Evolutionary conservation across 1,140 invertebrate genomes (phyloP).

Genomic region (Drosophila equinoxialis): DNA sequence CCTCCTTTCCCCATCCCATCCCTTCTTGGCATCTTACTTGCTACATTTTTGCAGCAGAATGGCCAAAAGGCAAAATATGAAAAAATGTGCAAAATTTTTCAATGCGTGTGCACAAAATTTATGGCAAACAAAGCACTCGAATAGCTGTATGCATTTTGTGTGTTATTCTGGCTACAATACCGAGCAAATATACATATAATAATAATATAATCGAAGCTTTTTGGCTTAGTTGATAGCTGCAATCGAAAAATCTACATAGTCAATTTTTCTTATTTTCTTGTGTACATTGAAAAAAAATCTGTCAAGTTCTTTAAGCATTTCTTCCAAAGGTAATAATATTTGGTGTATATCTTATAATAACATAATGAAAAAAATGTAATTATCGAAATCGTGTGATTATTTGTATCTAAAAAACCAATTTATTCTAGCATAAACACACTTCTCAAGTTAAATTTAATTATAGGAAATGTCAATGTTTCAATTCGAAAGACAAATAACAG

Average conservation of each 20-base stretch:
- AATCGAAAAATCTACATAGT: neutral
- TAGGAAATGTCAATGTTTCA: too few relatives aligned
- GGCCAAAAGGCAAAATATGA: conserved; percentile 7
- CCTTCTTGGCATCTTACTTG: conserved; percentile 12
- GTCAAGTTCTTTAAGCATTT: too few relatives aligned
- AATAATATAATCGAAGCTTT: conserved; percentile 7
- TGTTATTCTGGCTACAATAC: neutral
- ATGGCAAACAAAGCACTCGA: conserved; percentile 18
- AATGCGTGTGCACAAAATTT: conserved; percentile 29
- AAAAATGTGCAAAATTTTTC: conserved; percentile 20
- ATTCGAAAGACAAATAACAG: too few relatives aligned
- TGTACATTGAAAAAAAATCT: neutral
- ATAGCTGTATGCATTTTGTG: conserved; percentile 7
- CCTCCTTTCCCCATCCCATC: too few relatives aligned
- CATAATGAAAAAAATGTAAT: too few relatives aligned
- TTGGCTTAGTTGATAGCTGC: neutral
- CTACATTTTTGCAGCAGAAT: conserved; percentile 18
- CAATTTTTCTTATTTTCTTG: neutral
- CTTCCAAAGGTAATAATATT: too few relatives aligned
- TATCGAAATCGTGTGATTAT: too few relatives aligned
- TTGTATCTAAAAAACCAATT: too few relatives aligned
- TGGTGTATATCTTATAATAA: too few relatives aligned
- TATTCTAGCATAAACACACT: too few relatives aligned
- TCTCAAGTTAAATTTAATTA: too few relatives aligned
- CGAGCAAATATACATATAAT: neutral